Conservation (phyloP, 2,797 vertebrate species). For the Phylloscopus collybita region DNA sequence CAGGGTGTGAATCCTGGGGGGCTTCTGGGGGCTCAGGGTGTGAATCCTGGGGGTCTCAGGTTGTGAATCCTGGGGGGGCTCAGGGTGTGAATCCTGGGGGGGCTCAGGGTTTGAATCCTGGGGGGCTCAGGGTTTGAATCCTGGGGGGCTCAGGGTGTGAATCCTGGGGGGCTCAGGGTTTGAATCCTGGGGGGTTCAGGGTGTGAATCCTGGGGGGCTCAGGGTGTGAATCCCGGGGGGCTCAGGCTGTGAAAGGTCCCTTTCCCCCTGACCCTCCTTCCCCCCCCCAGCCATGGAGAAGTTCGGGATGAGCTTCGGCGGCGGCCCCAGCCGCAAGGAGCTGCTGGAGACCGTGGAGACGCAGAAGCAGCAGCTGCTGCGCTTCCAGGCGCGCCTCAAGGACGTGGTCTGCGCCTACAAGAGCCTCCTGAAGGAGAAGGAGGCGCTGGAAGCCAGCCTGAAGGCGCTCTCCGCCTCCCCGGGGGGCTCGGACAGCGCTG, state of each 20-base stretch:
- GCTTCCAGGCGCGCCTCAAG: slow-evolving; percentile 91
- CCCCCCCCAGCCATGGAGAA: slow-evolving; percentile 79
- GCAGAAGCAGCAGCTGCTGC: slow-evolving; percentile 89
- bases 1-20: too few relatives aligned
- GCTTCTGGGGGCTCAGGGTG: too few relatives aligned
- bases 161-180: too few relatives aligned
- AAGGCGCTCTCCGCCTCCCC: slow-evolving; percentile 76
- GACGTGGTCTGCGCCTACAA: slow-evolving; percentile 94
- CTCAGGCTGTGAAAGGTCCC: too few relatives aligned
- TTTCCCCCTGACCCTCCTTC: too few relatives aligned
- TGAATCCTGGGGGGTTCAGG: accelerated
- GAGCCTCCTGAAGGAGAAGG: slow-evolving; percentile 92
- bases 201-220: too few relatives aligned
- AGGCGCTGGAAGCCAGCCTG: slow-evolving; percentile 92
- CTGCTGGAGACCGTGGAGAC: slow-evolving; percentile 86
- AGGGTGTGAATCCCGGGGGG: too few relatives aligned
- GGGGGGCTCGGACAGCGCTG: slow-evolving; percentile 71
- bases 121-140: too few relatives aligned
- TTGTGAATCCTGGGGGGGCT: too few relatives aligned
- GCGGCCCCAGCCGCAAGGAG: slow-evolving; percentile 87
- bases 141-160: too few relatives aligned
- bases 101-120: accelerated
- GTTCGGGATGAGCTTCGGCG: slow-evolving; percentile 92
- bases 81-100: too few relatives aligned
- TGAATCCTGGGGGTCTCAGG: accelerated